These are phyloP conservation scores for Catharus ustulatus DNA, from an alignment of 2,797 vertebrate genomes.

Conservation along the genomic window DNA sequence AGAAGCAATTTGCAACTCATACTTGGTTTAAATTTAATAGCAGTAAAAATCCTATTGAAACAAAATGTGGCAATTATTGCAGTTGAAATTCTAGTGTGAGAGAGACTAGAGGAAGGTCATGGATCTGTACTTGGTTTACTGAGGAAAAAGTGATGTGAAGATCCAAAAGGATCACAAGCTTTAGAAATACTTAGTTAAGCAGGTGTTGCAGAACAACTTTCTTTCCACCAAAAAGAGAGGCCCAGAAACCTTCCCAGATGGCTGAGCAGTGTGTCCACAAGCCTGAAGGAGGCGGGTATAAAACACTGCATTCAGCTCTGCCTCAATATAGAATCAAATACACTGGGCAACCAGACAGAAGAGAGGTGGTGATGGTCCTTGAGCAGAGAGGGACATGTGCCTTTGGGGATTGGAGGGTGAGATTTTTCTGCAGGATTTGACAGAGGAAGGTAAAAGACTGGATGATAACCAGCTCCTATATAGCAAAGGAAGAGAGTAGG, in stretches of 20 bases:
- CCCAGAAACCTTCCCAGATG: neutral
- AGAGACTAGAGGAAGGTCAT: neutral
- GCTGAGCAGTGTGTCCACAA: neutral
- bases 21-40: conserved; percentile 58
- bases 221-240: neutral
- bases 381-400: neutral
- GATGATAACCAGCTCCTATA: neutral
- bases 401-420: neutral
- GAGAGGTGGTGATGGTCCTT: neutral
- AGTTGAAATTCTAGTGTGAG: conserved; percentile 2
- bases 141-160: neutral
- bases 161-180: neutral
- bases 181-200: neutral
- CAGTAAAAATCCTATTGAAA: conserved; percentile 50
- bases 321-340: neutral
- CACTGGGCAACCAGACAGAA: neutral
- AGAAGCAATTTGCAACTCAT: conserved; percentile 55
- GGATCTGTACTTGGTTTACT: neutral
- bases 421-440: conserved; percentile 6
- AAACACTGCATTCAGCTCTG: neutral
- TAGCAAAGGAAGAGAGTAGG: neutral
- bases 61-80: conserved; percentile 17
- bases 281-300: neutral
- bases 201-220: neutral
- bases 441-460: neutral